These are phyloP conservation scores for Scolopax mira DNA, from an alignment of 2,113 vertebrate genomes.

Conservation along the genomic window DNA sequence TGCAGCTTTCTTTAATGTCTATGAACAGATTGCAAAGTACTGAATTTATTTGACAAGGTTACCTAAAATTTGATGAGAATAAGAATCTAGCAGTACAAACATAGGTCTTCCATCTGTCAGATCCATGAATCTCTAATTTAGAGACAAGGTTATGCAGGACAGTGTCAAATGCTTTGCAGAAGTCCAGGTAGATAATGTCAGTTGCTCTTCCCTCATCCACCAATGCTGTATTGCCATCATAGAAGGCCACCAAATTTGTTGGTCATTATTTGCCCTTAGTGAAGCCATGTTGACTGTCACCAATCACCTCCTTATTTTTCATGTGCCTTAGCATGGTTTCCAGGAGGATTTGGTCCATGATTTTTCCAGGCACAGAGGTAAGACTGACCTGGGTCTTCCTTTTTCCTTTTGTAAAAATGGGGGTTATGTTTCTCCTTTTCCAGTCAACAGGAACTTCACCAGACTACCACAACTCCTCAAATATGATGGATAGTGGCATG, in stretches of 20 bases:
- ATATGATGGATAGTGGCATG: too few species aligned
- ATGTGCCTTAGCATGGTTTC: background rate
- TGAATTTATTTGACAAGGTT: constrained; percentile 79
- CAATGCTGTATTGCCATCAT: background rate
- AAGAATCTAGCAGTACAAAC: constrained; percentile 6
- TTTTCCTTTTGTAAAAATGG: background rate
- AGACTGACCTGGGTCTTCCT: background rate
- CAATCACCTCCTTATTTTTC: background rate
- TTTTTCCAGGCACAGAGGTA: background rate
- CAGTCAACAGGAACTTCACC: too few species aligned
- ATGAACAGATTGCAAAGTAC: constrained; percentile 71
- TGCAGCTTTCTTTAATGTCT: background rate
- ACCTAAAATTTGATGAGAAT: constrained; percentile 72
- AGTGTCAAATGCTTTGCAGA: background rate
- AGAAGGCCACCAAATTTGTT: background rate
- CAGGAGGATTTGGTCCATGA: background rate
- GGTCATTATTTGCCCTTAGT: background rate
- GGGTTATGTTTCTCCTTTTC: background rate
- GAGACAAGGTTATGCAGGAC: background rate
- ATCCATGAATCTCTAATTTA: background rate
- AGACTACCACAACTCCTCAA: too few species aligned
- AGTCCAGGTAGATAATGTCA: background rate
- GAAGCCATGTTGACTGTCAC: background rate
- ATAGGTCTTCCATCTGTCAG: background rate
- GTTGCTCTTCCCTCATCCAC: background rate